Conservation (phyloP, 1,140 invertebrate genomes). For the Temnothorax curvispinosus region DNA sequence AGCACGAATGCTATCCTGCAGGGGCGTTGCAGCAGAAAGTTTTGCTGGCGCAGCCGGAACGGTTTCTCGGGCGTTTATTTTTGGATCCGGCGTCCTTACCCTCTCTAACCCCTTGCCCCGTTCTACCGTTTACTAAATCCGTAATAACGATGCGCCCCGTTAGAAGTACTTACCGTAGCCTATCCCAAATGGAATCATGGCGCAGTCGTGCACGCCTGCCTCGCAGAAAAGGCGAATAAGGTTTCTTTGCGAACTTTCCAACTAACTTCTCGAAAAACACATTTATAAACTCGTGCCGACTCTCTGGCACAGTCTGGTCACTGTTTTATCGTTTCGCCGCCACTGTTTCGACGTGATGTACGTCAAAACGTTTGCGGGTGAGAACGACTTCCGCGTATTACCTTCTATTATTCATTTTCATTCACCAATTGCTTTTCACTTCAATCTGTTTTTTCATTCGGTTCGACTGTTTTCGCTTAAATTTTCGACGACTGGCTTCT, state of each 20-base stretch:
- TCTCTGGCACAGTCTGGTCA: neutral
- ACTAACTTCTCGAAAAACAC: constrained; percentile 53
- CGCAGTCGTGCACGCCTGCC: neutral
- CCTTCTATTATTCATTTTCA: neutral
- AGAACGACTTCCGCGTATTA: neutral
- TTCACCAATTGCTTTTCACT: neutral
- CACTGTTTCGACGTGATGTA: constrained; percentile 33
- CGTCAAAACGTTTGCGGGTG: constrained; percentile 36
- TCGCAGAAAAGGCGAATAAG: constrained; percentile 23
- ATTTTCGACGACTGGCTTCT: neutral
- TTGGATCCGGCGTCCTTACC: constrained; percentile 58
- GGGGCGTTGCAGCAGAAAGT: constrained; percentile 69
- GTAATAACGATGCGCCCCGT: constrained; percentile 70
- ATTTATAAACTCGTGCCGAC: constrained; percentile 55
- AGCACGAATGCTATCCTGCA: constrained; percentile 39
- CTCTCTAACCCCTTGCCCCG: constrained; percentile 14
- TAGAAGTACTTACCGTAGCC: constrained; percentile 57
- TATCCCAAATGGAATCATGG: constrained; percentile 35
- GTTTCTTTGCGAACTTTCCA: constrained; percentile 28
- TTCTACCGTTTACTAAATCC: constrained; percentile 67
- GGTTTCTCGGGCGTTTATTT: constrained; percentile 65
- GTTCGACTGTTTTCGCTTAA: neutral
- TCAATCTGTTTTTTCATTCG: neutral
- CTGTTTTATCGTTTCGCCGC: constrained; percentile 43
- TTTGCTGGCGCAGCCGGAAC: constrained; percentile 67